Evolutionary conservation across 1,140 invertebrate genomes (phyloP).

Genomic region (Eupristina koningsbergeri): DNA sequence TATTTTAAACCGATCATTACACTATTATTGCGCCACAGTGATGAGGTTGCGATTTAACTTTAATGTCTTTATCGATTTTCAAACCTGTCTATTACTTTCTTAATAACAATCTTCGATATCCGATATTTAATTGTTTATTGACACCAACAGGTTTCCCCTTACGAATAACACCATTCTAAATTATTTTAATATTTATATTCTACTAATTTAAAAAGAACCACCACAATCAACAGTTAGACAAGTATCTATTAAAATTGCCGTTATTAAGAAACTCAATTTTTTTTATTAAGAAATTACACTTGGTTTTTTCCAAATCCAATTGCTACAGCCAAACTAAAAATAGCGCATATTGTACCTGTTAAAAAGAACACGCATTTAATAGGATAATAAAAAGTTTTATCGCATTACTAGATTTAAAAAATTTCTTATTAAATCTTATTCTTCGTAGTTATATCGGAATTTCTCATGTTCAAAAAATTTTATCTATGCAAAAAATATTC

Average conservation of each 20-base stretch:
- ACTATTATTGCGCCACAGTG: not conserved
- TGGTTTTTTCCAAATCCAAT: not conserved
- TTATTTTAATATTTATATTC: not conserved
- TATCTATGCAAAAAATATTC: constrained; percentile 1
- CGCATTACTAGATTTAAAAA: not conserved
- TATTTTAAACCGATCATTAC: not conserved
- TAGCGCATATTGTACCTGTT: not conserved
- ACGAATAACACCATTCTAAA: too few species aligned
- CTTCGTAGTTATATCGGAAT: not conserved
- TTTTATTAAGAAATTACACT: not conserved
- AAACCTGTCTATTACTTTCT: too few species aligned
- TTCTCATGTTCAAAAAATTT: constrained; percentile 8
- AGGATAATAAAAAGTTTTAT: not conserved
- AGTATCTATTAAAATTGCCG: not conserved
- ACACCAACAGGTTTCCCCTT: too few species aligned
- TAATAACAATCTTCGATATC: too few species aligned
- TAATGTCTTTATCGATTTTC: not conserved
- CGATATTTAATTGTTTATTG: too few species aligned
- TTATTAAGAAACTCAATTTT: too few species aligned
- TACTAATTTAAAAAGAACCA: not conserved
- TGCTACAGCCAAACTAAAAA: not conserved
- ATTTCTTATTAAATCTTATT: not conserved
- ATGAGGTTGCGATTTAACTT: not conserved
- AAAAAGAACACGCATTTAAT: not conserved
- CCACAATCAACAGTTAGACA: not conserved